Base-by-base conservation (phyloP, 1,140 invertebrate genomes). In the Tetramorium simillimum region DNA sequence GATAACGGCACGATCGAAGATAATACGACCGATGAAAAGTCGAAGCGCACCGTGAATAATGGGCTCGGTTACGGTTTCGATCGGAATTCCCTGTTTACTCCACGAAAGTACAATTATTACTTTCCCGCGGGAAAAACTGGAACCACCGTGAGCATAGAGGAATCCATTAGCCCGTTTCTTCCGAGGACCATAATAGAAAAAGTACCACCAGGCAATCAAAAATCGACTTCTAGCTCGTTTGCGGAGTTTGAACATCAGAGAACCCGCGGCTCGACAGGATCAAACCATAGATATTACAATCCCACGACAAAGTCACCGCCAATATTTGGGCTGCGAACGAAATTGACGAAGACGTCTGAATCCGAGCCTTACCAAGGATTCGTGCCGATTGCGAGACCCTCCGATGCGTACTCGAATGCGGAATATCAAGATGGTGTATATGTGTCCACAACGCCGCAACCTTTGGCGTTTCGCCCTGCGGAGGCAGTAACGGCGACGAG, bases 141-240 rank as follows among this genome's bases (percentile, higher is more conserved):
- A 49, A 95, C 94, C 0, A 91, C 92, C 2, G 94, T 95, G 1
- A 95, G 92, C 89, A 95, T 95, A 58, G 94, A 95, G 69, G 95
- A 95, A 88, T 95, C 95, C 0, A 93, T 95, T 33, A 95, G 92
- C 56, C 95, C 95, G 0, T 95, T 95, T 18, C 51, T 93, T 9
- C 94, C 95, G 0, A 92, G 92, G 72, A 95, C 94, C 0, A 94
- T 95, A n/a, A 90, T 95, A 16, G 94, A 95, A 70, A 88, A 88
- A 28, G 53, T 91, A 0, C 93, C 93, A 69, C 87, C 93, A 4
- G 87, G 82, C 63, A 89, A 78, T 62, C 62, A 49, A 0, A 85
- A 46, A 43, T 14, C 28, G 14, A 16, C 51, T 4, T 69, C 81
- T 65, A 43, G 56, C 9, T 65, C 46, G 2, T 56, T 33, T 24